Conservation (phyloP, 2,113 vertebrate genomes). For the Rhadina sibilatrix region DNA sequence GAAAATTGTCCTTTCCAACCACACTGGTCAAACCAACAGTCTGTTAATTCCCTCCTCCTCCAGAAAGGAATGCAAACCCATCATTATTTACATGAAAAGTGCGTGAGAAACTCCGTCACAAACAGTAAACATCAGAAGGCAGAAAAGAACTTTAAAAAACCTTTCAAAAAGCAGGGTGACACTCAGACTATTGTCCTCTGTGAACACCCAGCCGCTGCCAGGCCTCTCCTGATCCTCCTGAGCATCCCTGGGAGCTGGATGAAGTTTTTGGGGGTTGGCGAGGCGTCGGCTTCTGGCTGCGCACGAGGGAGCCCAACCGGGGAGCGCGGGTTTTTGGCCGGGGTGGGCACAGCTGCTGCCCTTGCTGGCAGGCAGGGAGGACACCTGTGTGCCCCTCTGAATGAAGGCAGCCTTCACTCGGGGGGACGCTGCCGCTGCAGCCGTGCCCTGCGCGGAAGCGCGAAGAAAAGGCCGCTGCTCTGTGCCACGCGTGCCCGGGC, state of each 20-base stretch:
- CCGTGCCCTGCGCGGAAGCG: not conserved
- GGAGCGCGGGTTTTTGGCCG: fast-evolving
- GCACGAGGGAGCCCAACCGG: fast-evolving
- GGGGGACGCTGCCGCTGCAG: not conserved
- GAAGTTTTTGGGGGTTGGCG: not conserved
- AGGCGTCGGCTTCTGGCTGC: not conserved
- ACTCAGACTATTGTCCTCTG: no score
- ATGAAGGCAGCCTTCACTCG: not conserved
- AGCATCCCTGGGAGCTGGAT: not conserved
- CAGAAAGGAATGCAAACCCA: no score
- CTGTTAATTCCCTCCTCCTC: no score
- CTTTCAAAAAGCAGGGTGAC: no score
- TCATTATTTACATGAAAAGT: no score
- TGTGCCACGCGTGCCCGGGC: not conserved
- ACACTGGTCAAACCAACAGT: no score
- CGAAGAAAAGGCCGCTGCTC: not conserved
- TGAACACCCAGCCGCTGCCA: fast-evolving
- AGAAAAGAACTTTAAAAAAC: no score
- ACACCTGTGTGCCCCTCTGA: not conserved
- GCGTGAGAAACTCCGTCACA: no score
- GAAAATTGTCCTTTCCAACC: no score
- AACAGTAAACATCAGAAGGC: no score
- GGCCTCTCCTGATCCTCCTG: not conserved
- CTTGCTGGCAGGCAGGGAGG: not conserved
- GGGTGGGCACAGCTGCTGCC: not conserved